Conservation (phyloP, 2,113 vertebrate genomes). For the Pithys albifrons region DNA sequence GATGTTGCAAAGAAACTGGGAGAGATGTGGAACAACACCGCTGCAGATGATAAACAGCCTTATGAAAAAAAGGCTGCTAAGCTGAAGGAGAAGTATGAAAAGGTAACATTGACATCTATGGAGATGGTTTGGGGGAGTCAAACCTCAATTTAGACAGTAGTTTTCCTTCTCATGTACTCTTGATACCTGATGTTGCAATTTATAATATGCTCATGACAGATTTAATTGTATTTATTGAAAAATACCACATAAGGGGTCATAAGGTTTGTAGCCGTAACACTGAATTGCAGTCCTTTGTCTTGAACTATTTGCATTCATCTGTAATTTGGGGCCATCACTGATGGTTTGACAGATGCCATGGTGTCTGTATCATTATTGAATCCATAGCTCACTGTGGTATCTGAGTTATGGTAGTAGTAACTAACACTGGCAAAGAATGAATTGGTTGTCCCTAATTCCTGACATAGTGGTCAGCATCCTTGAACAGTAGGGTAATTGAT, state of each 20-base stretch:
- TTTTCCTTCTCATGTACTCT: accelerated
- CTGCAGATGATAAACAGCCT: constrained; percentile 91
- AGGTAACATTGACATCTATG: constrained; percentile 71
- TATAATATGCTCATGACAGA: not conserved
- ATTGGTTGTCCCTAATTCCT: not conserved
- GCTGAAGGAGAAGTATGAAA: constrained; percentile 98
- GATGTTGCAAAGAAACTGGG: constrained; percentile 95
- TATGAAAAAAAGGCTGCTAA: constrained; percentile 95
- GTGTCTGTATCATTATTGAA: not conserved
- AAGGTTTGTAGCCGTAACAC: accelerated
- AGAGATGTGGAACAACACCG: constrained; percentile 94
- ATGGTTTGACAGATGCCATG: not conserved
- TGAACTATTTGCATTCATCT: not conserved
- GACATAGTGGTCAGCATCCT: not conserved
- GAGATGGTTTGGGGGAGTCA: not conserved
- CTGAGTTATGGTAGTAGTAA: not conserved
- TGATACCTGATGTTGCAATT: not conserved
- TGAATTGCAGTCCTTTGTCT: not conserved
- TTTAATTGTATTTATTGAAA: not conserved
- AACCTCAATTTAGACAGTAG: not conserved
- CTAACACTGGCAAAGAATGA: not conserved
- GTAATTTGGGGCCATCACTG: not conserved
- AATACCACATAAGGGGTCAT: accelerated
- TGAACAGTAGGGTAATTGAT: not conserved
- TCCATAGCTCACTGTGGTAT: not conserved